Percentiles rank a stretch among this genome's conserved stretches.
phyloP scores from a whole-genome alignment of 2,888 invertebrate genomes.

The Ormyrus labotus region DNA sequence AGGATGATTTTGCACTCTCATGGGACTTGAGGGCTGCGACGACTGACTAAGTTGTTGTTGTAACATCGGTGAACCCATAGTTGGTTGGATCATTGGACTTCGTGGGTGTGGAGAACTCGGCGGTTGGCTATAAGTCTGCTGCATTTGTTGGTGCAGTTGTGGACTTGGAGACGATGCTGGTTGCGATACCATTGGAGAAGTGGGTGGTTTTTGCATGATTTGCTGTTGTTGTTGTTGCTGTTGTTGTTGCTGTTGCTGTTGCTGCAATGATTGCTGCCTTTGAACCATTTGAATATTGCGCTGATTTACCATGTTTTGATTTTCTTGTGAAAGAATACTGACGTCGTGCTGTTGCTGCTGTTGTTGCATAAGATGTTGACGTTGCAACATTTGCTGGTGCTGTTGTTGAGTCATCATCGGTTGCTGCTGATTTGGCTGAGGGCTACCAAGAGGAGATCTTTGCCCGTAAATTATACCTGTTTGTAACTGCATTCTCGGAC shows the following conservation, averaged over 20 bases:
- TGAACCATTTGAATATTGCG: conserved; percentile 63
- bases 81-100: conserved; percentile 74
- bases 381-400: conserved; percentile 71
- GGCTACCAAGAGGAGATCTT: conserved; percentile 72
- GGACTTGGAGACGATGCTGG: conserved; percentile 74
- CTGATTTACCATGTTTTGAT: conserved; percentile 64
- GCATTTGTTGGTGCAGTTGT: conserved; percentile 74
- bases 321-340: conserved; percentile 60
- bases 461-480: conserved; percentile 71
- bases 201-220: conserved; percentile 74
- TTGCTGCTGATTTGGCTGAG: conserved; percentile 71
- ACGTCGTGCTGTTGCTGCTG: conserved; percentile 62
- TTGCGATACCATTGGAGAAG: conserved; percentile 74
- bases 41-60: conserved; percentile 72
- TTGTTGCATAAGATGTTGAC: conserved; percentile 65
- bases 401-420: conserved; percentile 70
- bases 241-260: conserved; percentile 75
- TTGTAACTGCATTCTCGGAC: conserved; percentile 72
- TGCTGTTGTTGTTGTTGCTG: conserved; percentile 75
- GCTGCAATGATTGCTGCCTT: conserved; percentile 67
- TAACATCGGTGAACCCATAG: conserved; percentile 75
- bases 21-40: conserved; percentile 75
- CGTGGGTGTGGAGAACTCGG: conserved; percentile 77
- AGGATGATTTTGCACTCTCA: conserved; percentile 72
- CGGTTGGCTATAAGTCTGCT: conserved; percentile 74